Conservation (phyloP, 1,140 invertebrate genomes). For the Lucilia sericata region DNA sequence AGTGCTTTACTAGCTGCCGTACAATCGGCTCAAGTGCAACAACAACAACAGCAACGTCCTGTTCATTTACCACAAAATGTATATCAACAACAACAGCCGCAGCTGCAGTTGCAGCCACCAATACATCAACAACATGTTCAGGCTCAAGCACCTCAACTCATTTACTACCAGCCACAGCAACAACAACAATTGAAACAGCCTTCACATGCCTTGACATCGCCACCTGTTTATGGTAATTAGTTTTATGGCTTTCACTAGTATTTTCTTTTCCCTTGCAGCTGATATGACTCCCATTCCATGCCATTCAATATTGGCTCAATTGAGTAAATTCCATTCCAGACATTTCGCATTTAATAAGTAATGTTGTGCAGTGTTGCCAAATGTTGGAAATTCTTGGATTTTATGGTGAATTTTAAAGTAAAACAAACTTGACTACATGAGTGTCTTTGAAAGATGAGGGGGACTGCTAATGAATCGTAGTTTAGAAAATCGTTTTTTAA, state of each 20-base stretch:
- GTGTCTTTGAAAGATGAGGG: no score
- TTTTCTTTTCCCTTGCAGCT: background rate
- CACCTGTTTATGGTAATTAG: slow-evolving; percentile 44
- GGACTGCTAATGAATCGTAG: no score
- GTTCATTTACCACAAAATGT: background rate
- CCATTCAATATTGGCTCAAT: background rate
- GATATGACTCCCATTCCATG: background rate
- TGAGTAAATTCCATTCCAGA: background rate
- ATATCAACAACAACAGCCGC: slow-evolving; percentile 25
- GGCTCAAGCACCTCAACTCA: background rate
- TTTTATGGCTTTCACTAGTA: background rate
- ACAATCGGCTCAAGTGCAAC: slow-evolving; percentile 45
- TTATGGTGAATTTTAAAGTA: no score
- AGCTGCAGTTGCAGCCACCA: slow-evolving; percentile 30
- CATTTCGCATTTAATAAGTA: background rate
- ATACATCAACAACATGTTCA: slow-evolving; percentile 46
- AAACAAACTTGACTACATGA: no score
- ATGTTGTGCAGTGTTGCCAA: no score
- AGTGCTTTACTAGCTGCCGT: slow-evolving; percentile 55
- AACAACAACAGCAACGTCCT: slow-evolving; percentile 13
- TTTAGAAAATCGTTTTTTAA: no score
- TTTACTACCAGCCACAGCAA: slow-evolving; percentile 20
- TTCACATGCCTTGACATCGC: slow-evolving; percentile 6
- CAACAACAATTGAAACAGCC: background rate
- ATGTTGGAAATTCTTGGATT: no score